Evolutionary conservation across 2,113 vertebrate genomes (phyloP).

Genomic region (Brachypodius melanocephalos): DNA sequence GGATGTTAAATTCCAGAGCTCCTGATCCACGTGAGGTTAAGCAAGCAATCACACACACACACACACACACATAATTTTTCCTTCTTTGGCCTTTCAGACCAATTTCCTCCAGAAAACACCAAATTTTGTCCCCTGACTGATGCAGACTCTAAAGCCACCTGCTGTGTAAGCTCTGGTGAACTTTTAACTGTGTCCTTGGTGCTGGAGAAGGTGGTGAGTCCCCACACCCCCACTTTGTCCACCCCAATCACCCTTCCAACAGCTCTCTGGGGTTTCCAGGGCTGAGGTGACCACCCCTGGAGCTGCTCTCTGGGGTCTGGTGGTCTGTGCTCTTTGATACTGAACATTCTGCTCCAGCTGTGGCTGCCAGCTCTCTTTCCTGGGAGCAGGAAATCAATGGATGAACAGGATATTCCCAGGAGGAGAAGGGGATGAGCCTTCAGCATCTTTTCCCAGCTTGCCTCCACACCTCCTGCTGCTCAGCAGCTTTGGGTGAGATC

Average conservation of each 20-base stretch:
- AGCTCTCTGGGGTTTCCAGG: fast-evolving
- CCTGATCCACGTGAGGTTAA: background rate
- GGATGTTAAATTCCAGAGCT: background rate
- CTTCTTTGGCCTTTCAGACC: background rate
- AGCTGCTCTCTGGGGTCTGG: background rate
- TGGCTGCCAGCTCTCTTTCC: background rate
- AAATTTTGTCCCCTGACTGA: background rate
- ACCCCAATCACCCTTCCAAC: background rate
- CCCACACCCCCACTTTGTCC: background rate
- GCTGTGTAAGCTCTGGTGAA: background rate
- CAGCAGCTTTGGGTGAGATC: background rate
- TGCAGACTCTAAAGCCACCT: background rate
- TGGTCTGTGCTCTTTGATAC: background rate
- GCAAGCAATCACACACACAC: background rate
- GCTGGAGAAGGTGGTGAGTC: background rate
- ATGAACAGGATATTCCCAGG: background rate
- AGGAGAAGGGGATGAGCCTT: background rate
- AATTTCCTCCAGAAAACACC: background rate
- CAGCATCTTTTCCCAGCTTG: background rate
- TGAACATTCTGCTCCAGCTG: background rate
- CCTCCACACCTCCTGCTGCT: background rate
- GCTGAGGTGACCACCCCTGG: background rate
- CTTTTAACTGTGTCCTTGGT: background rate
- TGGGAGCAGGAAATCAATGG: background rate
- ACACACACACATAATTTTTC: fast-evolving